Percentiles rank a stretch among this genome's conserved stretches.
Evolutionary conservation across 2,797 vertebrate species (phyloP).

Genomic region (Phaenicophaeus curvirostris): DNA sequence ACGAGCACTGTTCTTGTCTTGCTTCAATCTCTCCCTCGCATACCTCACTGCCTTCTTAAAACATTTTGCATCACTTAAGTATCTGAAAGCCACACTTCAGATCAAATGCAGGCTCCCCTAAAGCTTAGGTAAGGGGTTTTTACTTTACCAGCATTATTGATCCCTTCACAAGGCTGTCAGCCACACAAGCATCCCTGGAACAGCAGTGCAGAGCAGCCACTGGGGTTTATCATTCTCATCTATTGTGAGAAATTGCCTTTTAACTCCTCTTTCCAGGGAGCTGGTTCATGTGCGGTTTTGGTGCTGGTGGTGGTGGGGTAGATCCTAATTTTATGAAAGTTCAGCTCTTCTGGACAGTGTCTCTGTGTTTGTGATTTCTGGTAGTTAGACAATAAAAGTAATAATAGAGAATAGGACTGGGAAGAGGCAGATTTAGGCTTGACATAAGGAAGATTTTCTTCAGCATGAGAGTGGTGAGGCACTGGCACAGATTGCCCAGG

Average conservation of each 20-base stretch:
- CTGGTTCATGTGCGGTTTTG: neutral
- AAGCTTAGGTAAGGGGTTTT: neutral
- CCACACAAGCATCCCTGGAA: accelerated
- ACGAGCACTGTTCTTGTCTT: neutral
- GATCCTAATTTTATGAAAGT: neutral
- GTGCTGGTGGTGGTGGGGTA: neutral
- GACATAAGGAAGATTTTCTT: too few relatives aligned
- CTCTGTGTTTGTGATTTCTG: neutral
- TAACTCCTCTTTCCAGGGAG: neutral
- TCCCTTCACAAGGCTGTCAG: neutral
- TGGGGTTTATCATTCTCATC: neutral
- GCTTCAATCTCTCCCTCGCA: neutral
- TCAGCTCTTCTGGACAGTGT: neutral
- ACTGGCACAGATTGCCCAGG: too few relatives aligned
- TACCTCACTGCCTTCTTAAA: neutral
- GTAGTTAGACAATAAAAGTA: neutral
- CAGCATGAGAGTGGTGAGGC: too few relatives aligned
- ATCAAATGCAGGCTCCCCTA: slow-evolving; percentile 15
- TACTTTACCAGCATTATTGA: neutral
- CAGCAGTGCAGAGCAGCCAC: neutral
- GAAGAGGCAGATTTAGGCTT: too few relatives aligned
- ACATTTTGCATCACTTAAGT: neutral
- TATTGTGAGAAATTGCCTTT: neutral
- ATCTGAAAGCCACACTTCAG: neutral
- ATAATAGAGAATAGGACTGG: accelerated